Evolutionary conservation across 1,140 invertebrate species (phyloP).

Genomic region (Drosophila tristis): DNA sequence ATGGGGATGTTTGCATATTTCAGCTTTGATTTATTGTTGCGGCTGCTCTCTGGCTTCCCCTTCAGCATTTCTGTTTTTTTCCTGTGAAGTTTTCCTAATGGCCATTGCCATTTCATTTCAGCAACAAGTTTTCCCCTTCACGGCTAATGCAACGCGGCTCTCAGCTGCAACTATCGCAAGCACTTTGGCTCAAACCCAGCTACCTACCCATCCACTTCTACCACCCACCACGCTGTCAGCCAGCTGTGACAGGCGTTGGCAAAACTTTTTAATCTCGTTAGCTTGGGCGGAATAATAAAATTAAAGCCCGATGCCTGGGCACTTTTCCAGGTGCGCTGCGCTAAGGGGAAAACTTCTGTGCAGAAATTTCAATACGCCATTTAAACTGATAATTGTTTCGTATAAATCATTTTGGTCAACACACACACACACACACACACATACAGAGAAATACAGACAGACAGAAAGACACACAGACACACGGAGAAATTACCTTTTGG

Average conservation of each 20-base stretch:
- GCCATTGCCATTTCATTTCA: slow-evolving; percentile 60
- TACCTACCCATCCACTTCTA: background rate
- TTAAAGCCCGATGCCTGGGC: slow-evolving; percentile 64
- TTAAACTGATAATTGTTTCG: slow-evolving; percentile 80
- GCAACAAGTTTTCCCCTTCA: slow-evolving; percentile 67
- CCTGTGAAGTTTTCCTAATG: slow-evolving; percentile 42
- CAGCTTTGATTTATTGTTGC: slow-evolving; percentile 68
- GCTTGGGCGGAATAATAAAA: slow-evolving; percentile 74
- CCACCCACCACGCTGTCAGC: slow-evolving; percentile 7
- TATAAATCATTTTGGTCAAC: slow-evolving; percentile 68
- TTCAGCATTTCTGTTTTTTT: background rate
- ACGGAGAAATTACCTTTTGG: slow-evolving; percentile 54
- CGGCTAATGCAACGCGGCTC: slow-evolving; percentile 52
- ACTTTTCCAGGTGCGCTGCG: slow-evolving; percentile 32
- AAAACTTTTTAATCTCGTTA: slow-evolving; percentile 81
- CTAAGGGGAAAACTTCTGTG: slow-evolving; percentile 61
- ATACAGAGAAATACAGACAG: background rate
- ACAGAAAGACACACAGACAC: too few relatives aligned
- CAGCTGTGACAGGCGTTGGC: slow-evolving; percentile 61
- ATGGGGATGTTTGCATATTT: slow-evolving; percentile 70
- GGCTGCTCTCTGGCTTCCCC: slow-evolving; percentile 7
- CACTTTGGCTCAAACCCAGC: slow-evolving; percentile 44
- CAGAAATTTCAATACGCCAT: slow-evolving; percentile 76
- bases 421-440: slow-evolving; percentile 8
- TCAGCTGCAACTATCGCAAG: slow-evolving; percentile 63